phyloP scores from a whole-genome alignment of 92 coral and sea anemone species.

The Scolanthus callimorphus region DNA sequence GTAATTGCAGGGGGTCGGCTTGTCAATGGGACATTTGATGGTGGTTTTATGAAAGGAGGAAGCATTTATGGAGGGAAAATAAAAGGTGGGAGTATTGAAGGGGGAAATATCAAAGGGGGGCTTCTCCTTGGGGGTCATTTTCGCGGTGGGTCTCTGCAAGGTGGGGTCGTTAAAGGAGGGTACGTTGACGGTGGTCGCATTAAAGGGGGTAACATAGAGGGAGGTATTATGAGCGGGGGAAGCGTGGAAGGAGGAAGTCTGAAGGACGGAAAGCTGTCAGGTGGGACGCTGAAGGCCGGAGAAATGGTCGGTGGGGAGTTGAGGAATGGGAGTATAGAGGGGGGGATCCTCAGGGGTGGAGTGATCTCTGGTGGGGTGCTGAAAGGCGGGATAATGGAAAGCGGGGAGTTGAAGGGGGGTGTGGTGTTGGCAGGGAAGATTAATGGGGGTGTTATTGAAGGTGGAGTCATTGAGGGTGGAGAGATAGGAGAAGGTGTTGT shows the following conservation, averaged over 20 bases:
- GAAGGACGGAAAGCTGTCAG: conserved; percentile 74
- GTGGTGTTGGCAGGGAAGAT: conserved; percentile 88
- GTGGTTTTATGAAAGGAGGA: conserved; percentile 80
- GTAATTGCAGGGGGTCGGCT: conserved; percentile 81
- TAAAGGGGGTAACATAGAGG: conserved; percentile 80
- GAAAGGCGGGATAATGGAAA: conserved; percentile 96
- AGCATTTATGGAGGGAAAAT: conserved; percentile 78
- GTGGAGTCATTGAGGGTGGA: conserved; percentile 95
- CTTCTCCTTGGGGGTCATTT: conserved; percentile 68
- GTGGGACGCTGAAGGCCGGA: conserved; percentile 88
- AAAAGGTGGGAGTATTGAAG: conserved; percentile 78
- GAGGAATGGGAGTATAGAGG: conserved; percentile 91
- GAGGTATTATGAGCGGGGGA: conserved; percentile 72
- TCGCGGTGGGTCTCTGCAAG: conserved; percentile 74
- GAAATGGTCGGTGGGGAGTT: conserved; percentile 81
- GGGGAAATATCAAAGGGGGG: conserved; percentile 71
- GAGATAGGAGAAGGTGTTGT: conserved; percentile 95
- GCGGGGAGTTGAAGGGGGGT: conserved; percentile 88
- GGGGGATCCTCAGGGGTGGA: conserved; percentile 87
- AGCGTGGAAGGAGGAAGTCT: conserved; percentile 72
- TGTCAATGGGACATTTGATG: conserved; percentile 79
- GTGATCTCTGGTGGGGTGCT: conserved; percentile 82
- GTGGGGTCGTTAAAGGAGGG: conserved; percentile 79
- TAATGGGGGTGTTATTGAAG: conserved; percentile 92
- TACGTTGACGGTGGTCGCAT: conserved; percentile 58